Conservation (phyloP, 2,888 invertebrate genomes). For the Palloptera scutellata region DNA sequence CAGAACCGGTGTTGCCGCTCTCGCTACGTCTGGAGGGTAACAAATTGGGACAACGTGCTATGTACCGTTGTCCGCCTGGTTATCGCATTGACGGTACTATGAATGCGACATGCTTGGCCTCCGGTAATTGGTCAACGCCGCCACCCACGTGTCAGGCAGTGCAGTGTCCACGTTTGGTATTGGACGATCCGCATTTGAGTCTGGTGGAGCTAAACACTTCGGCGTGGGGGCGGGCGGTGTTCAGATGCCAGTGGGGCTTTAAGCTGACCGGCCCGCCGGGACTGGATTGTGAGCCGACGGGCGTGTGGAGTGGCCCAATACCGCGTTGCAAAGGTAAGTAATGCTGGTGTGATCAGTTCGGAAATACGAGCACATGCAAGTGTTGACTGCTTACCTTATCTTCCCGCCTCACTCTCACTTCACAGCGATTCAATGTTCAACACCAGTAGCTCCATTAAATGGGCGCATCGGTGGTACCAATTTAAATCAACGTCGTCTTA, state of each 20-base stretch:
- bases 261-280: conserved; percentile 78
- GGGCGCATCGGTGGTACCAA: conserved; percentile 68
- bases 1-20: conserved; percentile 70
- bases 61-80: conserved; percentile 75
- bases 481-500: conserved; percentile 70
- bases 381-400: too few relatives aligned
- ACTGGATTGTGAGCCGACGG: conserved; percentile 80
- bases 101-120: conserved; percentile 82
- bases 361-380: not conserved
- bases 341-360: not conserved
- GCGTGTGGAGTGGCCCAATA: conserved; percentile 79
- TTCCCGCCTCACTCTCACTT: too few relatives aligned
- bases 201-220: conserved; percentile 82
- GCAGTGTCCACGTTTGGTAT: conserved; percentile 76
- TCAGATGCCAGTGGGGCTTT: conserved; percentile 87
- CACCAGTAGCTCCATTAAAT: conserved; percentile 76
- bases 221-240: conserved; percentile 81
- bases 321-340: conserved; percentile 79
- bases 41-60: conserved; percentile 77
- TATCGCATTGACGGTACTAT: conserved; percentile 80
- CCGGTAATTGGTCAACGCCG: conserved; percentile 81
- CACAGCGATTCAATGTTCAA: conserved; percentile 82
- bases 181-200: conserved; percentile 76
- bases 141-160: conserved; percentile 80
- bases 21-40: conserved; percentile 79